Conservation (phyloP, 2,113 vertebrate genomes). For the Catharus fuscescens region DNA sequence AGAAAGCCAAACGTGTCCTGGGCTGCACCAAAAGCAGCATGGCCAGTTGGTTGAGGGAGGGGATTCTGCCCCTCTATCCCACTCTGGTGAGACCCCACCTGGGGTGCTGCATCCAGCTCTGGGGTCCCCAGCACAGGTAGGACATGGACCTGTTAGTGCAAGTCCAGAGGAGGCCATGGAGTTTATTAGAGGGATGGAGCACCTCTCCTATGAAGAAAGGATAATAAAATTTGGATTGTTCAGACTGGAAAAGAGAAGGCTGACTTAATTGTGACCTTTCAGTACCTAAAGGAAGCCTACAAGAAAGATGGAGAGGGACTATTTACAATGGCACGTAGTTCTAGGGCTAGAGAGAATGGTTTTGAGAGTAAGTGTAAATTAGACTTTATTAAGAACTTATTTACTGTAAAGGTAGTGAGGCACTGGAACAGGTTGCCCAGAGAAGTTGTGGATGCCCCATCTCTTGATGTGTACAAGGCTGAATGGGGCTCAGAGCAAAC, state of each 20-base stretch:
- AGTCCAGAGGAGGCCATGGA: neutral
- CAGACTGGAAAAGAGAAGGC: neutral
- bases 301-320: neutral
- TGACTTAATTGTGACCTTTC: neutral
- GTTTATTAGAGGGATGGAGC: neutral
- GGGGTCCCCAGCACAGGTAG: neutral
- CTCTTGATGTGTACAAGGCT: neutral
- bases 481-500: neutral
- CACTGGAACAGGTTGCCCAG: neutral
- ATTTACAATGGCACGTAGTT: neutral
- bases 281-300: neutral
- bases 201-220: neutral
- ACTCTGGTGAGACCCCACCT: neutral
- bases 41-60: rapidly evolving
- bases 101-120: neutral
- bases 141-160: neutral
- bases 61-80: neutral
- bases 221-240: neutral
- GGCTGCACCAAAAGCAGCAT: neutral
- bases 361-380: neutral
- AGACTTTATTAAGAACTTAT: neutral
- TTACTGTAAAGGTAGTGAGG: neutral
- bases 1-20: neutral
- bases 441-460: neutral
- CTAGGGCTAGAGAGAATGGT: neutral